Percentiles rank a stretch among this genome's conserved stretches.
phyloP scores from a whole-genome alignment of 2,797 vertebrate species.

The Euthynnus affinis region DNA sequence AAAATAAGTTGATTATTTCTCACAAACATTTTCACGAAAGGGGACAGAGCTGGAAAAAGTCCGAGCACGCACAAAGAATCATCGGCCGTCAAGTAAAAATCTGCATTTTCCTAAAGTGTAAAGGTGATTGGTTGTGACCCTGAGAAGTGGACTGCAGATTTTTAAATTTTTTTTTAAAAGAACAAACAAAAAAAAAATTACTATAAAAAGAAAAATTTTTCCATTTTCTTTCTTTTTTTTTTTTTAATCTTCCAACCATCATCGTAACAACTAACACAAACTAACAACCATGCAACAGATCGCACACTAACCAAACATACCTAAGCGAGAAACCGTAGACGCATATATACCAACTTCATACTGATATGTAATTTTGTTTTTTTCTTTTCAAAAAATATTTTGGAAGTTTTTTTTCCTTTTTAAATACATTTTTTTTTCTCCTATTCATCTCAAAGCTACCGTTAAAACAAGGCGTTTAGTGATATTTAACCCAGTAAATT shows the following conservation, averaged over 20 bases:
- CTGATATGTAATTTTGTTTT: conserved; percentile 89
- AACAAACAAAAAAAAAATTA: conserved; percentile 73
- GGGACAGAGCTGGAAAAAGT: conserved; percentile 70
- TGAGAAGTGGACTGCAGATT: conserved; percentile 92
- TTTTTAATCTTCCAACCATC: no score
- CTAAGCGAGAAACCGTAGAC: conserved; percentile 79
- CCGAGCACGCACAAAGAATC: conserved; percentile 72
- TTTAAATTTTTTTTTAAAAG: conserved; percentile 69
- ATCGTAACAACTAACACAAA: conserved; percentile 71
- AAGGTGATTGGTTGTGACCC: conserved; percentile 90
- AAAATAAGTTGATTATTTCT: conserved; percentile 64
- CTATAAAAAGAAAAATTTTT: conserved; percentile 64
- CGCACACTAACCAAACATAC: conserved; percentile 79
- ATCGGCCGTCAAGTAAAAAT: conserved; percentile 89
- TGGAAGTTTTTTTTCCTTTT: conserved; percentile 81
- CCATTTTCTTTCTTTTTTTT: conserved; percentile 52
- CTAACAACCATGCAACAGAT: conserved; percentile 81
- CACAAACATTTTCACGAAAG: conserved; percentile 71
- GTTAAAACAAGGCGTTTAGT: conserved; percentile 89
- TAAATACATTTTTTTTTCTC: conserved; percentile 68
- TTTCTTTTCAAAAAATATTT: conserved; percentile 87
- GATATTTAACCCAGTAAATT: conserved; percentile 86
- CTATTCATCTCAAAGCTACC: conserved; percentile 81
- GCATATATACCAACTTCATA: conserved; percentile 85
- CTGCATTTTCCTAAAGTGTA: conserved; percentile 89